Evolutionary conservation across 2,888 invertebrate species (phyloP).

Genomic region (Spatulosminthurus flaviceps): DNA sequence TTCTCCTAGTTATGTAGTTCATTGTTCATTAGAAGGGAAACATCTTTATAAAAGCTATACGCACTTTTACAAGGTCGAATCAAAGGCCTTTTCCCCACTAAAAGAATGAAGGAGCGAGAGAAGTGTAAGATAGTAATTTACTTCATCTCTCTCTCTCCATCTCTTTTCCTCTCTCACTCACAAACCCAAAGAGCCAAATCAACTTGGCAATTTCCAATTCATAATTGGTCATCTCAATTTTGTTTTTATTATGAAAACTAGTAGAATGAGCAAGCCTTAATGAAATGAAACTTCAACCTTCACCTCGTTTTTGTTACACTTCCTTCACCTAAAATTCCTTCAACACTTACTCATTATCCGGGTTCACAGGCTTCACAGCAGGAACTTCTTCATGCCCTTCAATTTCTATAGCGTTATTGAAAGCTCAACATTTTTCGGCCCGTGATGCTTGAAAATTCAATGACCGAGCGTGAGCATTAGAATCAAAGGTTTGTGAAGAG

Average conservation of each 20-base stretch:
- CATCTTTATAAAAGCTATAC: slow-evolving; percentile 37
- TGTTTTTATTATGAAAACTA: slow-evolving; percentile 22
- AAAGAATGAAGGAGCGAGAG: background rate
- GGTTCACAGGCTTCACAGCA: slow-evolving; percentile 34
- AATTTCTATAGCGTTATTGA: background rate
- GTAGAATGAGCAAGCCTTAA: background rate
- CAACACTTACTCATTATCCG: slow-evolving; percentile 28
- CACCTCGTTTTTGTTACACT: slow-evolving; percentile 27
- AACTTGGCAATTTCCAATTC: slow-evolving; percentile 17
- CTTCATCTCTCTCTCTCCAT: background rate
- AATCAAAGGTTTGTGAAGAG: too few relatives aligned
- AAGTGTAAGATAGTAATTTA: background rate
- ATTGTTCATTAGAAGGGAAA: slow-evolving; percentile 46
- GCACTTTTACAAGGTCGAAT: slow-evolving; percentile 19
- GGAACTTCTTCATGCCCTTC: slow-evolving; percentile 18
- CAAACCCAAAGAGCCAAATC: slow-evolving; percentile 7
- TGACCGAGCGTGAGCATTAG: too few relatives aligned
- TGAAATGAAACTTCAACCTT: slow-evolving; percentile 37
- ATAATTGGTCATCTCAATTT: slow-evolving; percentile 23
- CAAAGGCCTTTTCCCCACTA: slow-evolving; percentile 5
- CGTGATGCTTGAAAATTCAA: too few relatives aligned
- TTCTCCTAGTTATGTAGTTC: slow-evolving; percentile 45
- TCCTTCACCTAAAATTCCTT: background rate
- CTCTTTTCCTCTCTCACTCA: too few relatives aligned
- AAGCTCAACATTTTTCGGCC: background rate